Conservation (phyloP, 2,888 invertebrate genomes). For the Spicauda simplicius region DNA sequence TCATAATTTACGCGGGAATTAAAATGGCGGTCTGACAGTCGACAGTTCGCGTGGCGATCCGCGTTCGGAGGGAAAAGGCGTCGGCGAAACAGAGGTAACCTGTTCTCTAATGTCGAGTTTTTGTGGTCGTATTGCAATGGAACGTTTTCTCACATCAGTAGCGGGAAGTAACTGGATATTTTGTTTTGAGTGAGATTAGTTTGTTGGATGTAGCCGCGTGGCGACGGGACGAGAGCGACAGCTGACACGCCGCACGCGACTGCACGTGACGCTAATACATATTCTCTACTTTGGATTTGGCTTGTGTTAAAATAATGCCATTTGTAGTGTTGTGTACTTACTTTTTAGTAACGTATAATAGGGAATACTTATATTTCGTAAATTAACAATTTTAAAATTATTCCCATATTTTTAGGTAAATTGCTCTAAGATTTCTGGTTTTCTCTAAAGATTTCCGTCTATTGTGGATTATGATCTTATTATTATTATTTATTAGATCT, state of each 20-base stretch:
- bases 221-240: slow-evolving; percentile 75
- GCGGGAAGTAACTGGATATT: slow-evolving; percentile 62
- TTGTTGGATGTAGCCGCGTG: slow-evolving; percentile 44
- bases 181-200: slow-evolving; percentile 68
- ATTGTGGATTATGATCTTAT: no score
- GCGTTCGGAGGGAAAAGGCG: slow-evolving; percentile 23
- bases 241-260: slow-evolving; percentile 68
- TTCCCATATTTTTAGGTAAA: no score
- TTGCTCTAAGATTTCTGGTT: no score
- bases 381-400: no score
- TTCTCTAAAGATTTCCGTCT: no score
- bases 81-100: slow-evolving; percentile 18
- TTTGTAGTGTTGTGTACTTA: not conserved
- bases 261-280: slow-evolving; percentile 47
- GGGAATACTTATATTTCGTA: no score
- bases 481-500: no score
- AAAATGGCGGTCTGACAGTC: slow-evolving; percentile 76
- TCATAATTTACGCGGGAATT: slow-evolving; percentile 75
- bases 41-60: slow-evolving; percentile 63
- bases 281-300: slow-evolving; percentile 36
- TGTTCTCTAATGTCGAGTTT: slow-evolving; percentile 27
- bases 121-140: slow-evolving; percentile 18
- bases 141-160: slow-evolving; percentile 37
- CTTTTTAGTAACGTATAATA: no score
- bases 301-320: not conserved